Percentiles rank a stretch among this genome's conserved stretches.
Evolutionary conservation across 2,797 vertebrate species (phyloP).

Genomic region (Gymnothorax reevesii): DNA sequence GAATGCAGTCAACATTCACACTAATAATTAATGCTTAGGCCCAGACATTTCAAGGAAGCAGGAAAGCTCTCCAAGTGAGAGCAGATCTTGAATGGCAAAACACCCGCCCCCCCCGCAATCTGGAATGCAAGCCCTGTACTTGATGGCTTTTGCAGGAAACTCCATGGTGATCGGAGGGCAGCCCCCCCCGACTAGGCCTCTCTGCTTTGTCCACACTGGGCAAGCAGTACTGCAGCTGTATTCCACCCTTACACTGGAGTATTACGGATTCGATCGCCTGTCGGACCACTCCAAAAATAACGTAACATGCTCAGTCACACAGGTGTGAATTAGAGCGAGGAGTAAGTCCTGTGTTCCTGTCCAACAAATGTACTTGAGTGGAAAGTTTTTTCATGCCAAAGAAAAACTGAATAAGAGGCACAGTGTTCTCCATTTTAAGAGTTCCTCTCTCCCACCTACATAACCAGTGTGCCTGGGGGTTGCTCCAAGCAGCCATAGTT

Average conservation of each 20-base stretch:
- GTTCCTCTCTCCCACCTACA: constrained; percentile 9
- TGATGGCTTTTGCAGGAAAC: constrained; percentile 23
- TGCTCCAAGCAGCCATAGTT: background rate
- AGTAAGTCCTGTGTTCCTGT: background rate
- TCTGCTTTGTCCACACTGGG: background rate
- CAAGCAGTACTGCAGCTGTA: background rate
- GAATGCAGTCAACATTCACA: too few species aligned
- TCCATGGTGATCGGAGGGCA: constrained; percentile 19
- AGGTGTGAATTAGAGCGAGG: background rate
- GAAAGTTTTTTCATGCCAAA: background rate
- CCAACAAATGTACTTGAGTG: background rate
- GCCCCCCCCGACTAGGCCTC: constrained; percentile 12
- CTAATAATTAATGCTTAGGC: background rate
- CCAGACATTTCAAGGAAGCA: background rate
- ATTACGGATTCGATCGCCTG: background rate
- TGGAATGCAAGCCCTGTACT: constrained; percentile 6
- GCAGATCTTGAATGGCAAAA: constrained; percentile 20
- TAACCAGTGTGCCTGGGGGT: background rate
- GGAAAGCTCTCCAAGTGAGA: background rate
- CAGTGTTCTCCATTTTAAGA: constrained; percentile 13
- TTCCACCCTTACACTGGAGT: background rate
- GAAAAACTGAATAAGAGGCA: background rate
- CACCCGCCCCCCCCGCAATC: background rate
- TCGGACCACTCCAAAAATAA: background rate
- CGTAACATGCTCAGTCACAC: background rate